Conservation (phyloP, 2,113 vertebrate species). For the Anguilla japonica region DNA sequence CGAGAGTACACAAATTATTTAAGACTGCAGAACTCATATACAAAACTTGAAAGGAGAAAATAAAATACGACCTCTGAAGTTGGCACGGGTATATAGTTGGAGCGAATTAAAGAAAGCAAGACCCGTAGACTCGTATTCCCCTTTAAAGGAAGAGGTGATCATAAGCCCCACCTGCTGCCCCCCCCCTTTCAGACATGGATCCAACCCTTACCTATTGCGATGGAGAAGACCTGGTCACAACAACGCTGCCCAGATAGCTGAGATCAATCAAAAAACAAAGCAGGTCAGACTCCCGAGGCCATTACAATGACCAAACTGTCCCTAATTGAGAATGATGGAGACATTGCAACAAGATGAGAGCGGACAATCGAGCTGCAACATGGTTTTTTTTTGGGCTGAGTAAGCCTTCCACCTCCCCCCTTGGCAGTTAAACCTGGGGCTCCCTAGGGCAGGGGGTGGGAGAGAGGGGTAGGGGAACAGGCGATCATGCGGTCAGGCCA, state of each 20-base stretch:
- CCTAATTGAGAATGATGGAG: constrained; percentile 75
- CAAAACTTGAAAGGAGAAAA: constrained; percentile 50
- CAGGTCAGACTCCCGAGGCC: constrained; percentile 88
- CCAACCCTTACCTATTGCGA: constrained; percentile 95
- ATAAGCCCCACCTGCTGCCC: constrained; percentile 79
- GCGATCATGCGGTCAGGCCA: constrained; percentile 66
- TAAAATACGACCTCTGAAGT: constrained; percentile 46
- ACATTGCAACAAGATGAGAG: constrained; percentile 78
- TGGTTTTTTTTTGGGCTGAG: constrained; percentile 62
- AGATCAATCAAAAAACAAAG: constrained; percentile 99
- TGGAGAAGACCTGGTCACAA: constrained; percentile 94
- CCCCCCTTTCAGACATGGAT: constrained; percentile 85
- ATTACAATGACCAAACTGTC: constrained; percentile 71
- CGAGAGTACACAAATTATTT: constrained; percentile 30
- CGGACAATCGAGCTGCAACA: constrained; percentile 73
- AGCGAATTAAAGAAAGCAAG: constrained; percentile 66
- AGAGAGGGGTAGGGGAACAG: constrained; percentile 46
- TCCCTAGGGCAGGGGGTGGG: constrained; percentile 51
- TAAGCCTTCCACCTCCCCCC: constrained; percentile 58
- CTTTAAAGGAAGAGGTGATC: constrained; percentile 88
- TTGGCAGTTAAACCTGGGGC: constrained; percentile 65
- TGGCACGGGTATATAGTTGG: constrained; percentile 45
- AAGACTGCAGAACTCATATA: constrained; percentile 72
- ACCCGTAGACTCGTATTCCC: constrained; percentile 79
- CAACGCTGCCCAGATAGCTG: constrained; percentile 97